phyloP scores from a whole-genome alignment of 35 echinoderm and acorn worm species.

The Apostichopus parvimensis region DNA sequence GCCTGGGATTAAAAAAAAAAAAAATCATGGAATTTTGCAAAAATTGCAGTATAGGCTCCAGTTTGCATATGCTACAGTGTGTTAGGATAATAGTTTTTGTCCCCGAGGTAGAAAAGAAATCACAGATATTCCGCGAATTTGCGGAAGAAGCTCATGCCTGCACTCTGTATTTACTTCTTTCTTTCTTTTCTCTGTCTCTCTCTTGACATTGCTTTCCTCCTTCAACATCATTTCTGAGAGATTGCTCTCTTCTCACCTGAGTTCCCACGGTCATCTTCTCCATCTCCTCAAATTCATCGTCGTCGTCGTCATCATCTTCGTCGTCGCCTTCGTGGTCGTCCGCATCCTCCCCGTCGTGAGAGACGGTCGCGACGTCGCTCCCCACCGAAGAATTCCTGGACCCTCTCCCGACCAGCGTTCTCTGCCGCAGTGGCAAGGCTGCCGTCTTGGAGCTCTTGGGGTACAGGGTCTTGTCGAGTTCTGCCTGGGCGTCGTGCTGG shows the following conservation, averaged over 20 bases:
- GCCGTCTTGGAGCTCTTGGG: neutral
- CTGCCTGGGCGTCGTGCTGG: slow-evolving; percentile 28
- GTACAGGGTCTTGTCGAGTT: neutral
- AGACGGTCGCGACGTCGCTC: neutral
- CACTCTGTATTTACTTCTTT: no score
- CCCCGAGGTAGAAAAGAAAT: no score
- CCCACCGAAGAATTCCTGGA: neutral
- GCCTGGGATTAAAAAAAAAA: no score
- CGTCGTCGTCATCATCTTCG: slow-evolving; percentile 9
- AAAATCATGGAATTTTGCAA: no score
- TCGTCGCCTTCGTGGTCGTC: slow-evolving; percentile 8
- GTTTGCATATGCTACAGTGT: no score
- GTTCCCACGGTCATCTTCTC: slow-evolving; percentile 28
- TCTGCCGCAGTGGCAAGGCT: neutral
- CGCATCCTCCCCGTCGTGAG: neutral
- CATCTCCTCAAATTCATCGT: slow-evolving; percentile 8
- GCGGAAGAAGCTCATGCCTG: no score
- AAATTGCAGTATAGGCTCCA: no score
- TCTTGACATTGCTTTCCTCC: no score
- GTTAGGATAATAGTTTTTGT: no score
- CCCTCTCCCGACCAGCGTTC: neutral
- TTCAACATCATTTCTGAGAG: no score
- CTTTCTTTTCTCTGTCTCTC: no score
- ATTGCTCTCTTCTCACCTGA: neutral
- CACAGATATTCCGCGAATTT: no score